These are phyloP conservation scores for Python bivittatus DNA, from an alignment of 2,113 vertebrate genomes.

Conservation along the genomic window DNA sequence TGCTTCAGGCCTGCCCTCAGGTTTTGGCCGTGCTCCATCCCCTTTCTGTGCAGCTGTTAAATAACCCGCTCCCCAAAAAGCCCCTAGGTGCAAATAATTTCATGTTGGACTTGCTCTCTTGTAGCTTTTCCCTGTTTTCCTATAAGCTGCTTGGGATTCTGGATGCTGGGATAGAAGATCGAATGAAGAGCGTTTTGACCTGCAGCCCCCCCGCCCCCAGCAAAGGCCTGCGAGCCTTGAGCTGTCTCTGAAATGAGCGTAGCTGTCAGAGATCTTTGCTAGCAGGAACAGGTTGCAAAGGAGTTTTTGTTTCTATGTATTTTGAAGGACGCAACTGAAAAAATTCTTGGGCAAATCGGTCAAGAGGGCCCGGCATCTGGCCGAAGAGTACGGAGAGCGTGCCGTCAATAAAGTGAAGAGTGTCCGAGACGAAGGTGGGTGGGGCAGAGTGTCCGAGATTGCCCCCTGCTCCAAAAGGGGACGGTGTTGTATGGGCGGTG, in stretches of 20 bases:
- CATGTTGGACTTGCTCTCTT: background rate
- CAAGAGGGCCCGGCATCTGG: conserved; percentile 94
- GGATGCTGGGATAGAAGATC: background rate
- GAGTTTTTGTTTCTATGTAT: conserved; percentile 14
- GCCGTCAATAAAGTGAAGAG: conserved; percentile 99
- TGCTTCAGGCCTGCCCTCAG: too few relatives aligned
- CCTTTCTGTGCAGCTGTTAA: too few relatives aligned
- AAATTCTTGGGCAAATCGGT: conserved; percentile 98
- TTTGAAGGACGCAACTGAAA: conserved; percentile 90
- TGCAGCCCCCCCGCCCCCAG: too few relatives aligned
- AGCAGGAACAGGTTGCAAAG: background rate
- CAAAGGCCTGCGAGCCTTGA: background rate
- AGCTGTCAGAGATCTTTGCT: background rate
- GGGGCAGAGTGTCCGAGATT: too few relatives aligned
- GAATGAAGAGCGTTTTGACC: too few relatives aligned
- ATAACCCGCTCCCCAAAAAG: too few relatives aligned
- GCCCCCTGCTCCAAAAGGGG: too few relatives aligned
- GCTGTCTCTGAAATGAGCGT: background rate
- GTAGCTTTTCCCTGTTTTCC: background rate
- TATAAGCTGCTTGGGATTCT: background rate
- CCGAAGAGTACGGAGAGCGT: conserved; percentile 95
- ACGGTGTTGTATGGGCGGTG: background rate
- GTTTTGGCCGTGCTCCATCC: too few relatives aligned
- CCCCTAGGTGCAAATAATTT: too few relatives aligned
- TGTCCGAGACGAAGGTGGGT: conserved; percentile 92